A percentile compares a stretch with the other conserved stretches of the same genome.
Conservation (phyloP, 1,140 invertebrate species). For the Bombus consobrinus region DNA sequence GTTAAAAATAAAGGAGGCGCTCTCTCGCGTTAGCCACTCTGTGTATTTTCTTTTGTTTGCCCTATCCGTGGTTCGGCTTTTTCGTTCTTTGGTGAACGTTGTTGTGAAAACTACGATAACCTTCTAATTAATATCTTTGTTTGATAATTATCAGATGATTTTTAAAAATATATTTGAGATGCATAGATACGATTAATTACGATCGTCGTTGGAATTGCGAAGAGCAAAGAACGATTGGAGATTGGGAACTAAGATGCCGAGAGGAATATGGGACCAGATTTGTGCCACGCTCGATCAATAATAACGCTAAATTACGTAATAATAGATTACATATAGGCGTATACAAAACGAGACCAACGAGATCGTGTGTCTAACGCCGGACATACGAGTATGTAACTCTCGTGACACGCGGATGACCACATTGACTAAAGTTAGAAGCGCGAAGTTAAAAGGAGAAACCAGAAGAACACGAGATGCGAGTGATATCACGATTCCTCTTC, state of each 20-base stretch:
- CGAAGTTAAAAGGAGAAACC: conserved; percentile 21
- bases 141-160: neutral
- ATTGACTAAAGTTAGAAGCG: neutral
- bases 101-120: neutral
- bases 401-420: conserved; percentile 9
- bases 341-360: neutral
- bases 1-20: conserved; percentile 21
- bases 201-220: too few species aligned
- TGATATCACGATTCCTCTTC: neutral
- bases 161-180: neutral
- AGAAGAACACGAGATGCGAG: neutral
- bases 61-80: neutral
- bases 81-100: too few species aligned
- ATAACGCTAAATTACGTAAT: conserved; percentile 8
- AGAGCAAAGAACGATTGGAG: neutral
- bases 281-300: neutral
- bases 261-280: neutral
- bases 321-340: neutral
- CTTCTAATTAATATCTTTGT: neutral
- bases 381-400: conserved; percentile 13
- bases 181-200: too few species aligned
- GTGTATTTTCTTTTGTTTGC: neutral
- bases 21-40: neutral
- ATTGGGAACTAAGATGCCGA: neutral
- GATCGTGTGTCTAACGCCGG: conserved; percentile 10